Evolutionary conservation across 1,140 invertebrate genomes (phyloP), one percentile per base, ranked within the genome.

Genomic region (Solen grandis): DNA sequence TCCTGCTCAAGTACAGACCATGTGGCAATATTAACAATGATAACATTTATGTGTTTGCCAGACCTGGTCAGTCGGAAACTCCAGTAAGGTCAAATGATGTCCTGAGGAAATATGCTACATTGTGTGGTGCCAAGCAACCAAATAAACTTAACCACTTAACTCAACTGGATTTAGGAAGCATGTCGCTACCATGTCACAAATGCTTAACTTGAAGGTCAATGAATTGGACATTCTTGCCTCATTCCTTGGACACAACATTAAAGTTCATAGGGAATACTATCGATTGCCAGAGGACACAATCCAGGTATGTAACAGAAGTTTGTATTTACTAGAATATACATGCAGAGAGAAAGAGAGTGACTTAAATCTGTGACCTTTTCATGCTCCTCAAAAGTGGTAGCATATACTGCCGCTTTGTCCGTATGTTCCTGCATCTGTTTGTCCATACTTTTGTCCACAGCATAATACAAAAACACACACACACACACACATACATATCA

Each of bases 111-210:
- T 65, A 31, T 65, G 62, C 62, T 36, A 14, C 16, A 5, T 14
- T 19, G 10, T 65, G 62, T 65, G 62, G 62, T 31, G 62, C 62
- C 10, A 65, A 65, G 13, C 27, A 65, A 5, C 62, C 62, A 29
- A 31, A 65, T 8, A 46, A n/a, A n/a, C 72, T 41, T 31, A 83
- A 46, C 38, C 66, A 1, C n/a, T 85, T 22, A 76, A 41, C 89
- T 84, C 90, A 91, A 87, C 91, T 88, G 86, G 89, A 89, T 35
- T 86, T 1, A 54, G 82, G 65, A 86, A 82, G 27, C 84, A 86
- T 29, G 65, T 84, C 22, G 77, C 77, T 2, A 72, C 68, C 16
- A 60, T 84, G 2, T 68, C 68, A 8, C 82, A 86, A 59, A 59
- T 84, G n/a, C 22, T 84, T 10, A 82, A 80, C 35, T 25, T 86